phyloP scores from a whole-genome alignment of 2,888 invertebrate species.

The Mesorhabditis spiculigera region DNA sequence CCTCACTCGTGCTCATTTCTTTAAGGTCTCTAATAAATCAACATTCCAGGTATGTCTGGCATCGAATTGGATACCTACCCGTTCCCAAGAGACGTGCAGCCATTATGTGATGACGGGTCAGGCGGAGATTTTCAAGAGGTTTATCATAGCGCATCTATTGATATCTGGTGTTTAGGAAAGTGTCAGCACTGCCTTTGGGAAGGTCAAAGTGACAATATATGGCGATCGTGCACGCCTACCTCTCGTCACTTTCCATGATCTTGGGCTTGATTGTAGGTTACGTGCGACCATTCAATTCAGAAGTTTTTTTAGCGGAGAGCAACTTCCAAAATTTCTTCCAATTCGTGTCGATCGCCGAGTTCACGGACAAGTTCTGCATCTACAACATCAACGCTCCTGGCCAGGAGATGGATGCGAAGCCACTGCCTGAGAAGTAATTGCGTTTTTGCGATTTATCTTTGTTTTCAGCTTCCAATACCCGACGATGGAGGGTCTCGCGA shows the following conservation, averaged over 20 bases:
- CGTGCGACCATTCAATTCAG: neutral
- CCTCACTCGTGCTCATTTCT: constrained; percentile 1
- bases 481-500: constrained; percentile 89
- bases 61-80: constrained; percentile 4
- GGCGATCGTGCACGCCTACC: constrained; percentile 87
- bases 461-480: constrained; percentile 81
- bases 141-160: no score
- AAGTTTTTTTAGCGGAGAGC: constrained; percentile 48
- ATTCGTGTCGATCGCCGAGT: constrained; percentile 62
- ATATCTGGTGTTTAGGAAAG: constrained; percentile 67
- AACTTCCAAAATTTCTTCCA: constrained; percentile 65
- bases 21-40: neutral
- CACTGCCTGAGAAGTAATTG: constrained; percentile 83
- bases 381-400: constrained; percentile 98
- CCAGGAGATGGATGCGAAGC: constrained; percentile 89
- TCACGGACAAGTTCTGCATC: constrained; percentile 75
- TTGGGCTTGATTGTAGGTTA: constrained; percentile 93
- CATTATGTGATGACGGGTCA: no score
- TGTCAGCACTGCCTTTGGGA: constrained; percentile 85
- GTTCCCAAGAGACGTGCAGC: neutral
- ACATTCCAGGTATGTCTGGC: neutral
- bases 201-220: constrained; percentile 84
- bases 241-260: constrained; percentile 94
- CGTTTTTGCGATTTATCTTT: constrained; percentile 2
- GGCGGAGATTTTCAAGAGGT: no score